phyloP scores from a whole-genome alignment of 2,797 vertebrate species.

The Danio tinwini region DNA sequence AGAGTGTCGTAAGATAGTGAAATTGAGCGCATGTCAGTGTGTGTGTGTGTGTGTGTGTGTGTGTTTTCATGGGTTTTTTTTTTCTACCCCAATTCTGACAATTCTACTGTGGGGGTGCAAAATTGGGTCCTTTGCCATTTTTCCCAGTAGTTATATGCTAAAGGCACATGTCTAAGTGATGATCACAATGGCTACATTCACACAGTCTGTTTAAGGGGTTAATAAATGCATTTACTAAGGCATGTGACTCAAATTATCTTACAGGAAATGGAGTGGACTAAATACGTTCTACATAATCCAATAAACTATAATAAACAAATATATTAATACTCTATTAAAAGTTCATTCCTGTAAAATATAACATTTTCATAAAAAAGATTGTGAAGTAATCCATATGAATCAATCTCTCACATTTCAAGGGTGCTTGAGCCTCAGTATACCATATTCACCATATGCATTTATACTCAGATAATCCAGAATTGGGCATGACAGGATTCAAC shows the following conservation, averaged over 20 bases:
- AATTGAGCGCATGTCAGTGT: conserved; percentile 17
- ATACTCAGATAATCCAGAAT: too few relatives aligned
- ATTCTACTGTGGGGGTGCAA: conserved; percentile 1
- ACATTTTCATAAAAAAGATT: too few relatives aligned
- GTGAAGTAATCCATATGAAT: too few relatives aligned
- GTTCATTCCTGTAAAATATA: too few relatives aligned
- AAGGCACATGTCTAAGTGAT: neutral
- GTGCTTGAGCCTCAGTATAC: too few relatives aligned
- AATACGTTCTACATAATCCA: neutral
- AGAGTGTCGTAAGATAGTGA: conserved; percentile 32
- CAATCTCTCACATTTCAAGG: too few relatives aligned
- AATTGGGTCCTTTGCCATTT: conserved; percentile 8
- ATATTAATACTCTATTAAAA: too few relatives aligned
- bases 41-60: too few relatives aligned
- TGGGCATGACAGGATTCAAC: too few relatives aligned
- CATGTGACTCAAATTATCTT: neutral
- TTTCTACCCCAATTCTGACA: neutral
- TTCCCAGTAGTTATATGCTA: conserved; percentile 18
- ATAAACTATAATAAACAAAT: neutral
- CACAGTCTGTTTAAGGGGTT: neutral
- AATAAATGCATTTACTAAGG: neutral
- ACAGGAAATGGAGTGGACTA: neutral
- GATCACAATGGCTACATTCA: neutral
- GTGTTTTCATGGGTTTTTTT: conserved; percentile 25
- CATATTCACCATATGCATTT: too few relatives aligned